These are phyloP conservation scores for Heliothis virescens DNA, from an alignment of 1,140 invertebrate species.

Conservation along the genomic window DNA sequence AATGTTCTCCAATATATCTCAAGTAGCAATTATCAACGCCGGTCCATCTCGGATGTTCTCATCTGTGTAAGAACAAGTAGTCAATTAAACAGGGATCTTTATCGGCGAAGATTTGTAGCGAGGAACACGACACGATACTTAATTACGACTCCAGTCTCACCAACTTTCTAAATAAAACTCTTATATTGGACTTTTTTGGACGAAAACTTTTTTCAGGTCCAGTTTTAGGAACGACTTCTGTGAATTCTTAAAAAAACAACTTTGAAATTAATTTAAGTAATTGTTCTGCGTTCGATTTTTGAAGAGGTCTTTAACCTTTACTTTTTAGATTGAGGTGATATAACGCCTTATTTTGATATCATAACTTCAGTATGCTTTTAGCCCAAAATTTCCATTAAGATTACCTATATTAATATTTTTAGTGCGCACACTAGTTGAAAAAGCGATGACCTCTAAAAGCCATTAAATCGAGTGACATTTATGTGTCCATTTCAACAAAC, in stretches of 20 bases:
- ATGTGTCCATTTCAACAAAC: neutral
- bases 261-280: no score
- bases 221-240: no score
- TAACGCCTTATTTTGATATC: no score
- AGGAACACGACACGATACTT: conserved; percentile 31
- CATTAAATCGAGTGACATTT: neutral
- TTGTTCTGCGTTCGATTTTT: no score
- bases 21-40: neutral
- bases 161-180: conserved; percentile 41
- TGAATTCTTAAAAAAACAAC: no score
- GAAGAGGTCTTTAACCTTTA: no score
- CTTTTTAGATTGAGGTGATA: no score
- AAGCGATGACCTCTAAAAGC: neutral
- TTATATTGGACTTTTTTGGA: conserved; percentile 30
- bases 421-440: no score
- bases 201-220: neutral
- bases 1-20: no score
- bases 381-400: no score
- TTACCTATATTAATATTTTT: no score
- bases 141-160: conserved; percentile 30
- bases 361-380: no score
- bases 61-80: conserved; percentile 55
- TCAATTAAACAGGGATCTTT: conserved; percentile 54
- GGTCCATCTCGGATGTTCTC: conserved; percentile 31
- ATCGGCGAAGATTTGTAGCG: conserved; percentile 53